These are phyloP conservation scores for Kryphioiulus occultus DNA, from an alignment of 2,888 invertebrate genomes.

Conservation along the genomic window DNA sequence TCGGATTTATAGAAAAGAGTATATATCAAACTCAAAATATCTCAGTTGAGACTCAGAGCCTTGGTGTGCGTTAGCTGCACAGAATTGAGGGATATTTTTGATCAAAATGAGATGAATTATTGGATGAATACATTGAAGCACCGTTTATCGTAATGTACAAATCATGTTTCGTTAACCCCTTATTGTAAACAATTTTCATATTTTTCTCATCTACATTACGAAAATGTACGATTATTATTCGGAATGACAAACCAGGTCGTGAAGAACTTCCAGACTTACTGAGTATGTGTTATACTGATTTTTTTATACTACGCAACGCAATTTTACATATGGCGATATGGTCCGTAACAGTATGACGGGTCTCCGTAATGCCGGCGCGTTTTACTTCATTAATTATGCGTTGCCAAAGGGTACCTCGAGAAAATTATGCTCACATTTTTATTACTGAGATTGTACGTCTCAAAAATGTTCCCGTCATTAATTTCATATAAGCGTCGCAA, in stretches of 20 bases:
- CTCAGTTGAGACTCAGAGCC: not conserved
- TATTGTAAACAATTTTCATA: not conserved
- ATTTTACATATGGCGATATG: not conserved
- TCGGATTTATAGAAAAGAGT: not conserved
- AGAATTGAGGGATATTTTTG: not conserved
- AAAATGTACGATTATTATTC: not conserved
- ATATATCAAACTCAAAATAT: not conserved
- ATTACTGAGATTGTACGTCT: constrained; percentile 13
- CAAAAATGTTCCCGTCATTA: constrained; percentile 9
- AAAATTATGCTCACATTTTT: not conserved
- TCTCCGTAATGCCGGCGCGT: not conserved
- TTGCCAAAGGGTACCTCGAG: not conserved
- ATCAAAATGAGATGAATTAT: too few species aligned
- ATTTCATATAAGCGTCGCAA: not conserved
- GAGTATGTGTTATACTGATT: not conserved
- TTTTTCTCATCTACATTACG: not conserved
- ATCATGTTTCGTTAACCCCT: not conserved
- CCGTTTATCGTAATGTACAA: not conserved
- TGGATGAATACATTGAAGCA: too few species aligned
- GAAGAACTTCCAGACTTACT: not conserved
- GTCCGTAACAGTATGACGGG: not conserved
- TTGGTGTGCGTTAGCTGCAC: not conserved
- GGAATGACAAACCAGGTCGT: not conserved
- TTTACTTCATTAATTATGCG: not conserved
- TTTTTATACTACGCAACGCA: not conserved